Percentiles rank a stretch among this genome's conserved stretches.
Evolutionary conservation across 2,888 invertebrate species (phyloP).

Genomic region (Macrosoma leucophasiata): DNA sequence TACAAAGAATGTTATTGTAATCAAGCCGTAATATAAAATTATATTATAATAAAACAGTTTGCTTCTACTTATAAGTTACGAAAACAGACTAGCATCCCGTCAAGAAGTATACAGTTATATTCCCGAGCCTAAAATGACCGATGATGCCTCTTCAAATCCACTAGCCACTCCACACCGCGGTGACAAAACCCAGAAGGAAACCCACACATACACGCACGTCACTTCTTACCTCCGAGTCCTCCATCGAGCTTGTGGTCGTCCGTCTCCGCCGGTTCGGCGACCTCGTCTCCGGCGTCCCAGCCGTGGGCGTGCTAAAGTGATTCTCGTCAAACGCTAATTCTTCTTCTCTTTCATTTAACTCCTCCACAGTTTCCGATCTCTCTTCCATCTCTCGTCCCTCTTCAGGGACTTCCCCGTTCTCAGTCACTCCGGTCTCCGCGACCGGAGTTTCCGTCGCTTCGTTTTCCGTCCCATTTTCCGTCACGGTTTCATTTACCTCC

Average conservation of each 20-base stretch:
- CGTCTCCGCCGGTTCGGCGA: slow-evolving; percentile 34
- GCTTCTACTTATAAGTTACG: no score
- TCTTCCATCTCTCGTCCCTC: slow-evolving; percentile 22
- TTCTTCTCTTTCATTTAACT: slow-evolving; percentile 22
- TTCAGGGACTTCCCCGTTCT: no score
- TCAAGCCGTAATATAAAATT: no score
- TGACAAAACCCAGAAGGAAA: slow-evolving; percentile 11
- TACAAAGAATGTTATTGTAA: no score
- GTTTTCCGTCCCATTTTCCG: slow-evolving; percentile 17
- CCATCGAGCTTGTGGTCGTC: slow-evolving; percentile 43
- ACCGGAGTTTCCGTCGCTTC: slow-evolving; percentile 24
- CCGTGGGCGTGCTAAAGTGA: slow-evolving; percentile 68
- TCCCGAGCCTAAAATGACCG: no score
- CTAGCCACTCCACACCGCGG: no score
- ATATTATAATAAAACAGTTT: no score
- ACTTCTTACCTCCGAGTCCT: slow-evolving; percentile 68
- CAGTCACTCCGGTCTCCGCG: slow-evolving; percentile 13
- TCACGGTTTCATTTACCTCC: slow-evolving; percentile 12
- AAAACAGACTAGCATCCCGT: no score
- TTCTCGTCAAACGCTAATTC: slow-evolving; percentile 64
- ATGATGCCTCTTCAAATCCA: no score
- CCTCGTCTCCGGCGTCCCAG: slow-evolving; percentile 45
- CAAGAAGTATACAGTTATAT: no score
- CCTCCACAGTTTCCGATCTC: slow-evolving; percentile 24
- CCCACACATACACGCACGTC: slow-evolving; percentile 8